These are phyloP conservation scores for Orthonychiurus folsomi DNA, from an alignment of 2,888 invertebrate species.

Conservation along the genomic window DNA sequence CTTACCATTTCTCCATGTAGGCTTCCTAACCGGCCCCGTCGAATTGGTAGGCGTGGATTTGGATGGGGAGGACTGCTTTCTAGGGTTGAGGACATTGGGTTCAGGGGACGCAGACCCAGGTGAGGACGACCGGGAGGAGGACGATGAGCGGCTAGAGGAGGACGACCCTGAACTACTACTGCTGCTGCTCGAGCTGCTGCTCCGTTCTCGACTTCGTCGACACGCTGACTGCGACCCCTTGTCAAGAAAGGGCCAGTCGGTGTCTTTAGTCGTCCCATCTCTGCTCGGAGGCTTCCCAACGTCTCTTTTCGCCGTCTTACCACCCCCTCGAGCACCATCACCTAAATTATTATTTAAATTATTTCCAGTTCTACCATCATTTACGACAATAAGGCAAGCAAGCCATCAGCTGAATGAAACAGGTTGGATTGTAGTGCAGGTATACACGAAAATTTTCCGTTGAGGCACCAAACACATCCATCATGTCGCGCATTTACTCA, in stretches of 20 bases:
- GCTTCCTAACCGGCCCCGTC: conserved; percentile 65
- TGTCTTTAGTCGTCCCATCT: conserved; percentile 19
- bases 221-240: conserved; percentile 57
- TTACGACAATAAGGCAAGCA: too few relatives aligned
- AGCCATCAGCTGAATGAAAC: too few relatives aligned
- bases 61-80: conserved; percentile 8
- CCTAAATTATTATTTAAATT: conserved; percentile 4
- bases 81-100: conserved; percentile 23
- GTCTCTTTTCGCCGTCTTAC: conserved; percentile 20
- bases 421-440: too few relatives aligned
- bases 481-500: too few relatives aligned
- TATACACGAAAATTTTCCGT: too few relatives aligned
- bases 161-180: conserved; percentile 33
- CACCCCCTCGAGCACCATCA: conserved; percentile 15
- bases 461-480: too few relatives aligned
- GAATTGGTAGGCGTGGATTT: conserved; percentile 19
- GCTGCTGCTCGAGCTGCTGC: conserved; percentile 50
- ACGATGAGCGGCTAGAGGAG: conserved; percentile 34
- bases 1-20: too few relatives aligned
- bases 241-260: conserved; percentile 54
- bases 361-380: too few relatives aligned
- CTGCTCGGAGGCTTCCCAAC: conserved; percentile 9
- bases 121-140: conserved; percentile 38
- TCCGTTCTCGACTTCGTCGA: conserved; percentile 42
- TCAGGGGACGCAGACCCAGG: conserved; percentile 40